phyloP scores from a whole-genome alignment of 2,113 vertebrate species.

The Nyctereutes procyonoides region DNA sequence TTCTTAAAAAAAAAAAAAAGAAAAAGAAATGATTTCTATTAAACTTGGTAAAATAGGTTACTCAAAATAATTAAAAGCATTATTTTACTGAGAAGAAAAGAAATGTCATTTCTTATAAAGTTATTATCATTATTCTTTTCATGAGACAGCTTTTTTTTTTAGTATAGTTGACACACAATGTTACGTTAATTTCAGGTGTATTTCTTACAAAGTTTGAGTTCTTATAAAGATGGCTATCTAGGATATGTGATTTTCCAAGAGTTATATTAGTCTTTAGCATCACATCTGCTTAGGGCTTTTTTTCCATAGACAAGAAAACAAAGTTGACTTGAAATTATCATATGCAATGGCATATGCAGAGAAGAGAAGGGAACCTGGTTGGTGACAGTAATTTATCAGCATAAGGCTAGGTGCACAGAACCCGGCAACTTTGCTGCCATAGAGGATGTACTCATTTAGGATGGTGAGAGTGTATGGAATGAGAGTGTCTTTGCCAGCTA shows the following conservation, averaged over 20 bases:
- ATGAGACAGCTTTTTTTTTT: background rate
- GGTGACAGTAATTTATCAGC: constrained; percentile 37
- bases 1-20: too few species aligned
- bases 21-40: background rate
- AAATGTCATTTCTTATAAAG: background rate
- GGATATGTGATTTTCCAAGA: constrained; percentile 40
- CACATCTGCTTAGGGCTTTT: background rate
- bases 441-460: background rate
- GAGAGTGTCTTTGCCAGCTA: background rate
- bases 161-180: background rate
- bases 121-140: background rate
- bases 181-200: background rate
- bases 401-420: background rate
- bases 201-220: constrained; percentile 37
- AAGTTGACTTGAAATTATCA: constrained; percentile 37
- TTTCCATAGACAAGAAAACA: background rate
- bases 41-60: background rate
- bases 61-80: constrained; percentile 76
- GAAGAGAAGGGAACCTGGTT: background rate
- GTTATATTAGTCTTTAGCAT: constrained; percentile 33
- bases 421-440: background rate
- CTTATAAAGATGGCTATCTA: background rate
- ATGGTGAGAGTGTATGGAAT: background rate
- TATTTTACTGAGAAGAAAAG: constrained; percentile 62
- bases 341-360: background rate